A percentile compares a stretch with the other conserved stretches of the same genome.
Conservation (phyloP, 2,888 invertebrate genomes). For the Cerceris rybyensis region DNA sequence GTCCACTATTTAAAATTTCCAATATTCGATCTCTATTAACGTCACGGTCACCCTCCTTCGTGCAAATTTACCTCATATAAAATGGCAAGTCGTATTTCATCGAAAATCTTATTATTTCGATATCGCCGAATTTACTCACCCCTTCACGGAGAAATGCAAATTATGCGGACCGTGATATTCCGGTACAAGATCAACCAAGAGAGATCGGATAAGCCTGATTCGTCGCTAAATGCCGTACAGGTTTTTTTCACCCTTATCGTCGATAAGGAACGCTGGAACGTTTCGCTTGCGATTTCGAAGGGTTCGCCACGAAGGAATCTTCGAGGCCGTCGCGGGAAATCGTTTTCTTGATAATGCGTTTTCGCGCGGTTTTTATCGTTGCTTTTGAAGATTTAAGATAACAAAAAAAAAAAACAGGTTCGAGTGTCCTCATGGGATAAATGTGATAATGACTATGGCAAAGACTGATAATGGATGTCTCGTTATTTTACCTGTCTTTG, state of each 20-base stretch:
- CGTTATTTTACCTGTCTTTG: not conserved
- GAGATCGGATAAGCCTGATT: conserved; percentile 10
- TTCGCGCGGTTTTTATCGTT: not conserved
- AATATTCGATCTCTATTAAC: too few relatives aligned
- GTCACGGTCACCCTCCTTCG: too few relatives aligned
- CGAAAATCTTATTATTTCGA: not conserved
- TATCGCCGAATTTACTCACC: not conserved
- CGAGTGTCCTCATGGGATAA: not conserved
- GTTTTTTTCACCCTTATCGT: conserved; percentile 13
- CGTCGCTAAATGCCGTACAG: conserved; percentile 3
- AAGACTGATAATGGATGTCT: not conserved
- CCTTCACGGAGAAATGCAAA: not conserved
- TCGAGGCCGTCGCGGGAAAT: not conserved
- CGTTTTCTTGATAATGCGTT: conserved; percentile 16
- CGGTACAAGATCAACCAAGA: conserved; percentile 11
- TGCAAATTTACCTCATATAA: too few relatives aligned
- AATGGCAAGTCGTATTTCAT: too few relatives aligned
- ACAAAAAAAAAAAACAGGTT: not conserved
- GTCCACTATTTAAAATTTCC: too few relatives aligned
- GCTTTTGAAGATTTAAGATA: not conserved
- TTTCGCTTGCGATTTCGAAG: conserved; percentile 26
- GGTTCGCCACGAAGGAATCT: not conserved
- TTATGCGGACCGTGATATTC: not conserved
- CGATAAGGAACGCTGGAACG: not conserved
- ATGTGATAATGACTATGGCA: not conserved